Evolutionary conservation across 1,140 invertebrate genomes (phyloP).

Genomic region (Halictus rubicundus): DNA sequence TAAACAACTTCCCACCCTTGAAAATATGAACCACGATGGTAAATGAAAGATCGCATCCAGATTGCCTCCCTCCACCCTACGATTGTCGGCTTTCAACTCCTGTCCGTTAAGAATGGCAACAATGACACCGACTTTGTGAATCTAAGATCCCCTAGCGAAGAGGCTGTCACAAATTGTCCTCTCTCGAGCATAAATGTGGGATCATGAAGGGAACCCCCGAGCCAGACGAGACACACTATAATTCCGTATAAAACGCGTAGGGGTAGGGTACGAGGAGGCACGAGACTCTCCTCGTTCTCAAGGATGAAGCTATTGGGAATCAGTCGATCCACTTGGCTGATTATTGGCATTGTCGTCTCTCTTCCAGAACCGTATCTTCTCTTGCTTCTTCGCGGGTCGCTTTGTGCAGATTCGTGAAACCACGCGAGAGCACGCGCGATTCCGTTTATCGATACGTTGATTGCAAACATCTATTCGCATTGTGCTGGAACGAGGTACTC

Average conservation of each 20-base stretch:
- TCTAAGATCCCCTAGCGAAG: conserved; percentile 46
- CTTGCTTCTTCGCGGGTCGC: background rate
- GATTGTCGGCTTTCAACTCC: conserved; percentile 35
- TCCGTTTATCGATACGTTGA: background rate
- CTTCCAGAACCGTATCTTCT: conserved; percentile 40
- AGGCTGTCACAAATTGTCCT: conserved; percentile 55
- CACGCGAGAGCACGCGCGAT: background rate
- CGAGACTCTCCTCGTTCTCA: conserved; percentile 53
- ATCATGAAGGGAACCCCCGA: conserved; percentile 28
- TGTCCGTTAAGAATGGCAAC: conserved; percentile 32
- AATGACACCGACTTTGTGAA: conserved; percentile 50
- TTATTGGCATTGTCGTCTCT: conserved; percentile 74
- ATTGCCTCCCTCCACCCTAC: background rate
- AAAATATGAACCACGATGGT: background rate
- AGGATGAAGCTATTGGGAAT: conserved; percentile 72
- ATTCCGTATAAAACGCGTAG: conserved; percentile 42
- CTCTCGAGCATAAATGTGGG: conserved; percentile 55
- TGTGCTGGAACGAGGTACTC: background rate
- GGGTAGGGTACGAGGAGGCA: conserved; percentile 31
- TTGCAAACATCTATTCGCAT: background rate
- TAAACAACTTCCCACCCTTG: no score
- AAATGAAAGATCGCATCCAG: background rate
- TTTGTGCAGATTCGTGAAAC: no score
- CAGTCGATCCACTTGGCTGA: conserved; percentile 72
- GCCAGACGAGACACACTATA: conserved; percentile 23